Evolutionary conservation across 1,140 invertebrate species (phyloP), one percentile per base, ranked within the genome.

Genomic region (Drusus annulatus): DNA sequence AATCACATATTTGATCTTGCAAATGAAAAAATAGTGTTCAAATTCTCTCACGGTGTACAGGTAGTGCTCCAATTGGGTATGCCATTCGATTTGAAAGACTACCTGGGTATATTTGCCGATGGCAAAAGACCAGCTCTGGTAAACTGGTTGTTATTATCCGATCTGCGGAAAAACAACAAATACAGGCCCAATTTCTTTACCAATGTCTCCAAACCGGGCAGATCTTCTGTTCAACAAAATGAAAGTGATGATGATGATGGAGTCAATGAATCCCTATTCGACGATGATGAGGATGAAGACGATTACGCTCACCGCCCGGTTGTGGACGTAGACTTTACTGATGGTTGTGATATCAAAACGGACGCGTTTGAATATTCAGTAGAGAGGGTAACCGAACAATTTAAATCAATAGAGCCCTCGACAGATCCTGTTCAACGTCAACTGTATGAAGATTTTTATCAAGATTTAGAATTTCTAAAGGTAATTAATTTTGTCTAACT

Each of bases 161-260:
- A 85, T 76, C 78, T 84, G 21, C 63, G 81, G 65, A 84, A 51
- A 19, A 16, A 58, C 16, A 19, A 69, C 8, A n/a, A 50, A 5
- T 17, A 69, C 28, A 6, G 8, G 8, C 17, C 65, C 13, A 50
- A 36, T 16, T 17, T 45, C 10, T 45, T 45, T 13, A 45, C 36
- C 13, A 45, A 45, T 13, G 36, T 45, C 5, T 10, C 54, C 8
- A 56, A 56, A 16, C 54, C 19, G 19, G 19, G n/a, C n/a, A 3
- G 19, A 17, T 7, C 1, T 56, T 31, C 23, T n/a, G 65, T 6
- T 19, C 25, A 45, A 5, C 10, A 19, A 3, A 19, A 16, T 36
- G 17, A 65, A 3, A 19, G 23, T 1, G 45, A 69, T 3, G 45
- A 36, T 3, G 16, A 36, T 16, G 65, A 69, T 36, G 23, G 3